Base-by-base conservation (phyloP, 2,797 vertebrate genomes). In the Myotis pilosus region DNA sequence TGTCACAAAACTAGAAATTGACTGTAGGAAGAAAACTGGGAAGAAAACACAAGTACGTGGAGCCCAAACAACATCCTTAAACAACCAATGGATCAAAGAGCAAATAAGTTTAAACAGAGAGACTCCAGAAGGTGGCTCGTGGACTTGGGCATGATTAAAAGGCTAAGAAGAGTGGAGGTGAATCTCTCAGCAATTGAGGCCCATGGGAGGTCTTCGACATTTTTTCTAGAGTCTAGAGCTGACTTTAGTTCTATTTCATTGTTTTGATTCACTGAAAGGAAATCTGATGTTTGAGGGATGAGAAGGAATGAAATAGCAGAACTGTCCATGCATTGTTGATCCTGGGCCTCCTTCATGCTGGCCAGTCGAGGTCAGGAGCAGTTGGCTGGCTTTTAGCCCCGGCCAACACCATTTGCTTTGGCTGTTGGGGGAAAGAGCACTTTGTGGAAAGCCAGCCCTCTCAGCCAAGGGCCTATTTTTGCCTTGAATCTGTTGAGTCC, bases 391-490 rank as follows among this genome's bases (percentile, higher is more conserved):
- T 96, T 95, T 96, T 93, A 92, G 94, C 74, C 79, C n/a, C 23
- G 4, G 97, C 57, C 25, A 22, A 97, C 38, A 20, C 92, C 90
- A 55, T 98, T 98, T 98, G 94, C 95, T 98, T 98, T 98, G 98
- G 98, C 98, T 74, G 85, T 86, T 96, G 92, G 75, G 95, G 95
- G 96, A 97, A 87, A 96, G 95, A 97, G 97, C 89, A 95, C 97
- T 97, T 98, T 97, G 87, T 95, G 96, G 97, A 98, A 98, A 98
- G 96, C 97, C 90, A 95, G 19, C 0, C 87, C 94, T 96, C 94
- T 85, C 91, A 55, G 98, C 98, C 98, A 98, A 97, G 60, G 83
- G 68, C 97, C 98, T 98, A 98, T 98, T 98, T 98, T 98, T 94
- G 86, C 98, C 97, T 97, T 96, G 90, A 98, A 97, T 98, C 97